Conservation (phyloP, 2,888 invertebrate genomes). For the Chironomus riparius region DNA sequence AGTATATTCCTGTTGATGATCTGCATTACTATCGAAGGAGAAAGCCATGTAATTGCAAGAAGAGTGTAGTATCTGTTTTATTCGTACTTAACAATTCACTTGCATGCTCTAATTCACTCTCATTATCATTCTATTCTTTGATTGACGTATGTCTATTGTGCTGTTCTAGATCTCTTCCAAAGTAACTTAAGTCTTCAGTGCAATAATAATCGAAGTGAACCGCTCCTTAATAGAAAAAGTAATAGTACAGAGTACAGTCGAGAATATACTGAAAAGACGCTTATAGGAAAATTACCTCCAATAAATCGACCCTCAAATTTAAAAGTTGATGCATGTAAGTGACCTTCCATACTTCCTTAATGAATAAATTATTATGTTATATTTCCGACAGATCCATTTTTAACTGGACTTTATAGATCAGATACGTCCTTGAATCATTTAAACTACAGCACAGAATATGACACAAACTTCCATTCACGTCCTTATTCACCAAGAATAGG, state of each 20-base stretch:
- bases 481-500: conserved; percentile 21
- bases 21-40: conserved; percentile 39
- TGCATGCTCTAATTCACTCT: too few species aligned
- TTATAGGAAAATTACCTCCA: background rate
- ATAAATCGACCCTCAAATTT: conserved; percentile 10
- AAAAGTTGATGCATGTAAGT: conserved; percentile 22
- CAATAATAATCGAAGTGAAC: conserved; percentile 35
- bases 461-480: background rate
- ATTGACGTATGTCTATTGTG: background rate
- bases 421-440: conserved; percentile 6
- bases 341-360: too few species aligned
- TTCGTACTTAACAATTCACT: too few species aligned
- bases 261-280: background rate
- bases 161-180: conserved; percentile 9
- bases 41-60: conserved; percentile 32
- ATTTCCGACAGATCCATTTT: conserved; percentile 17
- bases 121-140: too few species aligned
- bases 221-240: conserved; percentile 34
- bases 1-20: conserved; percentile 40
- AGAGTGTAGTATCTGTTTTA: background rate
- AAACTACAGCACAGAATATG: conserved; percentile 12
- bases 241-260: conserved; percentile 28
- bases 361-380: background rate
- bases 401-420: conserved; percentile 21
- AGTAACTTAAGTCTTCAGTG: conserved; percentile 30